Evolutionary conservation across 2,113 vertebrate species (phyloP), one percentile per base, ranked within the genome.

Genomic region (Upupa epops): DNA sequence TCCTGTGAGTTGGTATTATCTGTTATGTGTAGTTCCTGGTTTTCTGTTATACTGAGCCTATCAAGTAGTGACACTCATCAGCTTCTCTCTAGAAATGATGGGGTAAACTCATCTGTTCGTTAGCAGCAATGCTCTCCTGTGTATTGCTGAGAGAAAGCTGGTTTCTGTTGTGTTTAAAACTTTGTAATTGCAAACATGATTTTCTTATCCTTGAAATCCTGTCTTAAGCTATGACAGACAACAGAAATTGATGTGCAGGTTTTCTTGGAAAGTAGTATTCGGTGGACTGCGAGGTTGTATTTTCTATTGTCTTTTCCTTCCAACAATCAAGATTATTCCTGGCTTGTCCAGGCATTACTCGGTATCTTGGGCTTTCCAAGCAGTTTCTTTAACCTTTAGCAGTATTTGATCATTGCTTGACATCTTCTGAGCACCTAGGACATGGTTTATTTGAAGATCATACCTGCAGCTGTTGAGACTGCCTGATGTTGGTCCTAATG

Each of bases 121-220:
- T 32, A 69, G 63, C 75, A 90, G 22, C n/a, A 25, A 34, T 58
- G 21, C 51, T 93, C 71, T 51, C 71, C n/a, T 0, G 6, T 61
- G 78, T 63, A 20, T 82, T 51, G 5, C 74, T 83, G 81, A 32
- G 45, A 72, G 51, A 69, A 85, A 83, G 28, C 78, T 76, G 46
- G 58, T 73, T 85, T 73, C 75, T 73, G 0, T 68, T 81, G 61
- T 86, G 48, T 88, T 78, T 63, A 88, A 77, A 88, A 71, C 83
- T 77, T 83, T 3, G 1, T 86, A 74, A 64, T 84, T 86, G 61
- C 73, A 48, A 78, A 86, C 61, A 34, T 8, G 7, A 26, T 88
- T 78, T 58, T 91, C 46, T 83, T 83, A 83, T 42, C 69, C 54
- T 80, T 74, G 48, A 86, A 90, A 94, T 75, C 80, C 65, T 83